Evolutionary conservation across 2,113 vertebrate genomes (phyloP), one percentile per base, ranked within the genome.

Genomic region (Mystacornis crossleyi): DNA sequence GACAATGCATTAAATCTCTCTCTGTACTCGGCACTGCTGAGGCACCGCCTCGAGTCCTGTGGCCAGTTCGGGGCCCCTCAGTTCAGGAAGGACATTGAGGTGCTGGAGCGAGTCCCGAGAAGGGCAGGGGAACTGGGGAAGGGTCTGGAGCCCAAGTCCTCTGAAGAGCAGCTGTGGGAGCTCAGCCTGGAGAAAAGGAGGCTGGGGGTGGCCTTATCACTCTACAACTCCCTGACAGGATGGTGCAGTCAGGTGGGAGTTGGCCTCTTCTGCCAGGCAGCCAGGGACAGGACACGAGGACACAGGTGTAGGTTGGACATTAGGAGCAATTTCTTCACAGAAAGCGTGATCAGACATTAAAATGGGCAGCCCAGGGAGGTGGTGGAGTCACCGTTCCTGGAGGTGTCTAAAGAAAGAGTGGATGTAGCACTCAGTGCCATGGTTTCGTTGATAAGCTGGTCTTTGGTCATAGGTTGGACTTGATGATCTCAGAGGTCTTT

Each of bases 121-220:
- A 20, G 10, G 45, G 23, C 70, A 9, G 7, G 2, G 60, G 18
- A 14, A 1, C 42, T 29, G 60, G 53, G n/a, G 18, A 51, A 23
- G 40, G n/a, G 10, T 25, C 25, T 72, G 40, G 14, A 47, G 29
- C 40, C 6, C 40, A 18, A 0, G 2, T 13, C 4, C 20, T 16
- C 29, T 15, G n/a, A 14, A 20, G 45, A 66, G 28, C 3, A 1
- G 45, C 61, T n/a, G 36, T 1, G 7, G 4, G 2, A 38, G 33
- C n/a, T 51, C 16, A 29, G n/a, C 29, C 38, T 61, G 62, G 20
- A 75, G 5, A 14, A 29, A 31, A 53, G 11, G n/a, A 75, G 21
- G 18, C 18, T 75, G 11, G 40, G 29, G 20, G 40, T 82, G 34
- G 75, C 87, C 79, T 82, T 90, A 34, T 18, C 25, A 11, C 20